Evolutionary conservation across 2,113 vertebrate genomes (phyloP).

Genomic region (Pipra filicauda): DNA sequence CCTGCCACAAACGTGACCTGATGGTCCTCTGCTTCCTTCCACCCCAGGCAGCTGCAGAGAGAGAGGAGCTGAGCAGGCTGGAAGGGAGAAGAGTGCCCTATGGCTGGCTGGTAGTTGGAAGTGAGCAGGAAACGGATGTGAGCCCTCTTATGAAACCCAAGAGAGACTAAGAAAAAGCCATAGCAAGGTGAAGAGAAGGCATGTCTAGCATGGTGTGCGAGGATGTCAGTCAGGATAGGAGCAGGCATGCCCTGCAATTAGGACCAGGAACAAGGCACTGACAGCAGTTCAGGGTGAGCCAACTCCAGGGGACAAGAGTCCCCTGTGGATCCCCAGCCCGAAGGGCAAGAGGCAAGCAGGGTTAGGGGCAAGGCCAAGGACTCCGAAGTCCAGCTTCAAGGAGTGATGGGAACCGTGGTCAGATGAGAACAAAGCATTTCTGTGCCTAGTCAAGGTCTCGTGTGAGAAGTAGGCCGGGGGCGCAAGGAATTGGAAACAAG

Average conservation of each 20-base stretch:
- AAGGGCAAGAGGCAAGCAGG: background rate
- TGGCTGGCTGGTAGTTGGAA: background rate
- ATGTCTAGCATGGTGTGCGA: background rate
- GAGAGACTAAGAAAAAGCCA: background rate
- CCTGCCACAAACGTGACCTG: background rate
- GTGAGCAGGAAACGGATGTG: background rate
- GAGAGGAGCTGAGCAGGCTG: background rate
- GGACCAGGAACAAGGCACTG: background rate
- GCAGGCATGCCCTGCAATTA: background rate
- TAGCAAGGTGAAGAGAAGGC: background rate
- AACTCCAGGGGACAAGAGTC: background rate
- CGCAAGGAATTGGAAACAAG: background rate
- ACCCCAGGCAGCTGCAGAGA: background rate
- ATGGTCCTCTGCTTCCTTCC: background rate
- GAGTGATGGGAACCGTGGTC: background rate
- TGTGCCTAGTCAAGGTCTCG: background rate
- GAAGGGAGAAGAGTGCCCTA: background rate
- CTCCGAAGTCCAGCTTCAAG: background rate
- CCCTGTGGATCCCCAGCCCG: background rate
- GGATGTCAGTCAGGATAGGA: background rate
- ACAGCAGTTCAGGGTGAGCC: background rate
- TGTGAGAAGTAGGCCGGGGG: background rate
- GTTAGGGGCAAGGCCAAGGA: background rate
- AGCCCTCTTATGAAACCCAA: background rate
- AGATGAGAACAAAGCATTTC: background rate